Conservation (phyloP, 2,888 invertebrate species). For the Apodemia duryi region DNA sequence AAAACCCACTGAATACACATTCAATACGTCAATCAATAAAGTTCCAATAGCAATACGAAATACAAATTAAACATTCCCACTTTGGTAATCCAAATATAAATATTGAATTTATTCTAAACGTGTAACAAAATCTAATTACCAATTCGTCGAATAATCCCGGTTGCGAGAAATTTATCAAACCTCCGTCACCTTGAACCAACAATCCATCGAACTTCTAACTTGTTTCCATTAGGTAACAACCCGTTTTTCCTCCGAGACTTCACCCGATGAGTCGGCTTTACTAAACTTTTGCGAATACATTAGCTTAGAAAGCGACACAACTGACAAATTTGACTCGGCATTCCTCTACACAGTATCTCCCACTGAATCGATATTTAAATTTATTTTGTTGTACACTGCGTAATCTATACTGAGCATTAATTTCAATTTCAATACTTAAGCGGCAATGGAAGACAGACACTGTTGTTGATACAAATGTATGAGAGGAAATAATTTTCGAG, state of each 20-base stretch:
- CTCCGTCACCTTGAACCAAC: constrained; percentile 46
- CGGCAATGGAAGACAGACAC: constrained; percentile 34
- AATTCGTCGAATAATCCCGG: constrained; percentile 23
- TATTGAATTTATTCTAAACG: constrained; percentile 24
- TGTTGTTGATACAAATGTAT: constrained; percentile 30
- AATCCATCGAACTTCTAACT: constrained; percentile 51
- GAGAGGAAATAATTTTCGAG: constrained; percentile 20
- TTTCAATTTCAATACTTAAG: constrained; percentile 23
- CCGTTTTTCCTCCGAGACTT: constrained; percentile 55
- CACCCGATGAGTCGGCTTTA: constrained; percentile 53
- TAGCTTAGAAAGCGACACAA: constrained; percentile 57
- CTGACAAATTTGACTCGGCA: constrained; percentile 64
- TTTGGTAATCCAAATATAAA: constrained; percentile 19
- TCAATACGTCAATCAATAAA: constrained; percentile 3
- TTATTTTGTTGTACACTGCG: constrained; percentile 33
- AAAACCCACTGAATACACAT: not conserved
- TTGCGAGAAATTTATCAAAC: constrained; percentile 21
- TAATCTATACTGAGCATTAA: constrained; percentile 6
- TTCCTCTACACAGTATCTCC: constrained; percentile 32
- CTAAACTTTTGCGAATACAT: constrained; percentile 68
- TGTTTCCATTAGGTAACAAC: constrained; percentile 55
- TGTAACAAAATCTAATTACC: constrained; percentile 27
- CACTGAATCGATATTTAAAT: constrained; percentile 19
- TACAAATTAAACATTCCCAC: constrained; percentile 22
- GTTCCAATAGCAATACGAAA: constrained; percentile 19